Percentiles rank a stretch among this genome's conserved stretches.
Conservation (phyloP, 2,888 invertebrate species). For the Sthenelais limicola region DNA sequence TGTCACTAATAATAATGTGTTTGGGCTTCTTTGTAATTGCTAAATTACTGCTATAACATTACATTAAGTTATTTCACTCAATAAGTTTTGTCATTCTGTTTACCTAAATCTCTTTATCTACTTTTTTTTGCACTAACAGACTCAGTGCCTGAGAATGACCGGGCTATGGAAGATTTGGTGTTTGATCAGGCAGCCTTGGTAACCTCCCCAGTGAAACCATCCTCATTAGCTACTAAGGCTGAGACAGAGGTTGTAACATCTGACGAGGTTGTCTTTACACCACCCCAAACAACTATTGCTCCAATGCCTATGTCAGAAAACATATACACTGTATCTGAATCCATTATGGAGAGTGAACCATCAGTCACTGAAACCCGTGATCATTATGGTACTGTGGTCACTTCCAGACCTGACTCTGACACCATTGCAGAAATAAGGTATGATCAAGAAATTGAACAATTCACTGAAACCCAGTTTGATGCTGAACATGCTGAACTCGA, state of each 20-base stretch:
- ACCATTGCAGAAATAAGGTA: slow-evolving; percentile 12
- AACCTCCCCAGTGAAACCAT: slow-evolving; percentile 18
- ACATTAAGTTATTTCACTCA: too few species aligned
- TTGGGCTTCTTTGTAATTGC: too few species aligned
- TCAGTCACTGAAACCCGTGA: slow-evolving; percentile 66
- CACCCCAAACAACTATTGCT: slow-evolving; percentile 25
- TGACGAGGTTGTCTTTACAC: slow-evolving; percentile 25
- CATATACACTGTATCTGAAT: slow-evolving; percentile 26
- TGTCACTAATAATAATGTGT: too few species aligned
- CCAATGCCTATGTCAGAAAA: slow-evolving; percentile 26
- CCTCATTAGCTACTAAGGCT: slow-evolving; percentile 13
- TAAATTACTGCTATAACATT: too few species aligned
- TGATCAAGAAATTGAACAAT: slow-evolving; percentile 30
- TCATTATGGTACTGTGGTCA: slow-evolving; percentile 64
- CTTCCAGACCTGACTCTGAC: slow-evolving; percentile 59
- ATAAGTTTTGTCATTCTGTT: background rate
- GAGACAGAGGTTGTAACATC: slow-evolving; percentile 17
- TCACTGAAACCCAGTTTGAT: slow-evolving; percentile 15
- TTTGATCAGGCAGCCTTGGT: too few species aligned
- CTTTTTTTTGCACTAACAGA: slow-evolving; percentile 41
- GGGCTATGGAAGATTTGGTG: slow-evolving; percentile 23
- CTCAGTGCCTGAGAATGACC: slow-evolving; percentile 21
- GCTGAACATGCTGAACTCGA: slow-evolving; percentile 34
- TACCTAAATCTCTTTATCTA: slow-evolving; percentile 36
- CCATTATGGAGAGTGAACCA: slow-evolving; percentile 58